Evolutionary conservation across 2,113 vertebrate genomes (phyloP).

Genomic region (Microtus pennsylvanicus): DNA sequence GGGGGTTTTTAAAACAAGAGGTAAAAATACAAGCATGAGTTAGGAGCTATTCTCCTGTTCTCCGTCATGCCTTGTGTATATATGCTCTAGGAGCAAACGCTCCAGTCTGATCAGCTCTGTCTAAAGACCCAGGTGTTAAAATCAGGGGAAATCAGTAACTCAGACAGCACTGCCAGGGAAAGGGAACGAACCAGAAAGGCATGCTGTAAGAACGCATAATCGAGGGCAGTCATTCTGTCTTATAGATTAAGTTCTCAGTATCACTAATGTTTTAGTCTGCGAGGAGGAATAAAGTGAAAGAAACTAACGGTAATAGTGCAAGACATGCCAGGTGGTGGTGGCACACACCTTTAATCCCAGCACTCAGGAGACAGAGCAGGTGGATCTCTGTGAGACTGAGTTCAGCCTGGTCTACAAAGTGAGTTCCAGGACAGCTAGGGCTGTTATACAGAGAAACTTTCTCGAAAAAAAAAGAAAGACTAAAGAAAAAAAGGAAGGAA

Average conservation of each 20-base stretch:
- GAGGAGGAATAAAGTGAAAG: background rate
- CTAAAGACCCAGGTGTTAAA: background rate
- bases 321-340: background rate
- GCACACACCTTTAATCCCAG: too few species aligned
- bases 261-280: background rate
- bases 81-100: background rate
- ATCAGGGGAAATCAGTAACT: background rate
- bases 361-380: too few species aligned
- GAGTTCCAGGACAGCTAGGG: too few species aligned
- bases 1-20: background rate
- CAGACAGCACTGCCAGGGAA: background rate
- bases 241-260: background rate
- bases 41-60: background rate
- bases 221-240: background rate
- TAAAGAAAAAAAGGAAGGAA: too few species aligned
- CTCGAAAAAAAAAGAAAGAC: too few species aligned
- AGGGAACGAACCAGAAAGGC: background rate
- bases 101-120: background rate
- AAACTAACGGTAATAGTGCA: background rate
- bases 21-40: background rate
- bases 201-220: background rate
- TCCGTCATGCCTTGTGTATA: background rate
- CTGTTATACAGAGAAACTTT: too few species aligned
- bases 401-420: too few species aligned
- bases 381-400: too few species aligned